These are phyloP conservation scores for Acromyrmex charruanus DNA, from an alignment of 1,140 invertebrate species.

Conservation along the genomic window DNA sequence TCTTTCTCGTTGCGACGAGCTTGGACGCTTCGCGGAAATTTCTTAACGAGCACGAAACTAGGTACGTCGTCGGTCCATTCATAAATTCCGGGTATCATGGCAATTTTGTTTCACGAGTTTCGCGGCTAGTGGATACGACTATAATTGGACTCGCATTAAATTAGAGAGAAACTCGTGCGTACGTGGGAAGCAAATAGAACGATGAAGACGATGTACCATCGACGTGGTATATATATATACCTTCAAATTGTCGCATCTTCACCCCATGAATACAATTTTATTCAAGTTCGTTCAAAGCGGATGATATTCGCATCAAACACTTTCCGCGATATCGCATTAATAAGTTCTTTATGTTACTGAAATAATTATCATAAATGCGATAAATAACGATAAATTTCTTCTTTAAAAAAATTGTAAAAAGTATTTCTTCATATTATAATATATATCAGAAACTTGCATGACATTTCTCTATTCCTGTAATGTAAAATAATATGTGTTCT, in stretches of 20 bases:
- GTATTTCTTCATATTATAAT: neutral
- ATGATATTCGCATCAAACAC: neutral
- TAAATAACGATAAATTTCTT: neutral
- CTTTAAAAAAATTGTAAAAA: neutral
- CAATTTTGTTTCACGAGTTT: slow-evolving; percentile 61
- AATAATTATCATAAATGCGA: neutral
- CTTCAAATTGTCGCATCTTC: slow-evolving; percentile 24
- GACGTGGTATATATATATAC: neutral
- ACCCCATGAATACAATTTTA: neutral
- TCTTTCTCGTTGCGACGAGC: neutral
- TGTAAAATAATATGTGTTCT: neutral
- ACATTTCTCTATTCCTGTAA: neutral
- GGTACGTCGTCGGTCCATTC: slow-evolving; percentile 52
- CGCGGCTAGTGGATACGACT: slow-evolving; percentile 54
- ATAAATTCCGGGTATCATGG: slow-evolving; percentile 62
- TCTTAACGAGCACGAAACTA: slow-evolving; percentile 60
- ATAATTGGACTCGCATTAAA: slow-evolving; percentile 60
- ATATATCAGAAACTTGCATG: neutral
- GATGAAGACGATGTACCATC: neutral
- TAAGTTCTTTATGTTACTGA: neutral
- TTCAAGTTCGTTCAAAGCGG: neutral
- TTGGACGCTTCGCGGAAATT: slow-evolving; percentile 52
- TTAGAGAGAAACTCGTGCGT: slow-evolving; percentile 52
- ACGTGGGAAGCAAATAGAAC: slow-evolving; percentile 49
- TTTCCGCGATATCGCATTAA: neutral